Conservation (phyloP, 2,888 invertebrate genomes). For the Chrysomela aeneicollis region DNA sequence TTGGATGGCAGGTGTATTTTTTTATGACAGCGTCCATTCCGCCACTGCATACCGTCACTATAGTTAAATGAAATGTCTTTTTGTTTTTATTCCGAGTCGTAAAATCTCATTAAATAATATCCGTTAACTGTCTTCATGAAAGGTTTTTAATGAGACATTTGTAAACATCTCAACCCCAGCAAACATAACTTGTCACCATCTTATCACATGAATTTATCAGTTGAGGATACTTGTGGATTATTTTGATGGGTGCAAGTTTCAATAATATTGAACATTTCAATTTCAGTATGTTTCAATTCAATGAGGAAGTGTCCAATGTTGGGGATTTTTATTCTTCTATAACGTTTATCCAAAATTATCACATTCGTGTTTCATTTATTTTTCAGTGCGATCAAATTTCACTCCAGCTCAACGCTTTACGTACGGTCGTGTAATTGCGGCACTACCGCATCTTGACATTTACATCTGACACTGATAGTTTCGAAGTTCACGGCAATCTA, state of each 20-base stretch:
- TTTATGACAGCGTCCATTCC: not conserved
- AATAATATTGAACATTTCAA: not conserved
- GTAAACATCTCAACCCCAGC: not conserved
- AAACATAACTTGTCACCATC: not conserved
- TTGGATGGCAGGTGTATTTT: not conserved
- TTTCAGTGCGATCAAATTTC: no score
- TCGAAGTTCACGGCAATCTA: no score
- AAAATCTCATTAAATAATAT: constrained; percentile 3
- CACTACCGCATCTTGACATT: no score
- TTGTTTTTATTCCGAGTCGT: constrained; percentile 3
- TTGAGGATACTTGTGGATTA: constrained; percentile 24
- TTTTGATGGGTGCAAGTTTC: constrained; percentile 10
- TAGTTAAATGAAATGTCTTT: not conserved
- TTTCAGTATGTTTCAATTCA: no score
- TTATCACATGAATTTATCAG: constrained; percentile 2
- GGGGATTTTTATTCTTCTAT: no score
- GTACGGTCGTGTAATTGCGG: no score
- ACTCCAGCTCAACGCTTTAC: no score
- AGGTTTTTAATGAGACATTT: constrained; percentile 5
- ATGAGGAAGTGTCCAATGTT: no score
- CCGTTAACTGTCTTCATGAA: not conserved
- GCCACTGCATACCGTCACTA: constrained; percentile 5
- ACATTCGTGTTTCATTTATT: no score
- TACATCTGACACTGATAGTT: no score
- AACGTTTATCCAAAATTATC: no score